Base-by-base conservation (phyloP, 1,140 invertebrate species). In the Holotrichia oblita region DNA sequence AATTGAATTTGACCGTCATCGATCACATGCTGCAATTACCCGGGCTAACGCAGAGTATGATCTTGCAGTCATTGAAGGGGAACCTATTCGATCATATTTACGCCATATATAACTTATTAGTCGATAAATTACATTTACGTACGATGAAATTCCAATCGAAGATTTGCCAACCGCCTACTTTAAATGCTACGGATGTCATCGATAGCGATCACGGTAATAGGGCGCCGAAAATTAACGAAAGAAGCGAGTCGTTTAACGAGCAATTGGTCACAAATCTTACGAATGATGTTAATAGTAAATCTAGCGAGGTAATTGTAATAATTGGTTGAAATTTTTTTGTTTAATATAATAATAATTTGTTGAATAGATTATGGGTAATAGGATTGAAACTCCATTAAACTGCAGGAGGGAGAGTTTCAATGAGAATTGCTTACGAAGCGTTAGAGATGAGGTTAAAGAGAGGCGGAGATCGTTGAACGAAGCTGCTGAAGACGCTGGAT, bases 71-170 rank as follows among this genome's bases (percentile, higher is more conserved):
- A n/a, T 91, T 99, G 69, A 91, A 93, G 83, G 93, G 93, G 82
- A 93, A 96, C 82, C 91, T 94, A 9, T 99, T 97, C 87, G 97
- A 99, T 87, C 96, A 99, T 88, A 95, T 98, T 81, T 97, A 96
- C 83, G 98, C 98, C 69, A 99, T 99, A 83, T 99, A 99, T 87
- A 95, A 98, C 88, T 90, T 99, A 79, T 89, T 99, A 12, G 90
- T 94, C 80, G 96, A 97, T 83, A 95, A 94, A 86, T 84, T 94
- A 64, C 90, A 92, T 82, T 88, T 90, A 83, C 80, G 83, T 73
- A 86, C 83, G 7, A 84, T 86, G 69, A 84, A 85, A 77, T 87
- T 87, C 79, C 85, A 86, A 78, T 85, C 83, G 34, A 85, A 84
- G 69, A 79, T 85, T 82, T 85, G 88, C 41, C 81, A 80, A 42